These are phyloP conservation scores for Ceratotherium simum DNA, from an alignment of 2,113 vertebrate genomes.

Conservation along the genomic window DNA sequence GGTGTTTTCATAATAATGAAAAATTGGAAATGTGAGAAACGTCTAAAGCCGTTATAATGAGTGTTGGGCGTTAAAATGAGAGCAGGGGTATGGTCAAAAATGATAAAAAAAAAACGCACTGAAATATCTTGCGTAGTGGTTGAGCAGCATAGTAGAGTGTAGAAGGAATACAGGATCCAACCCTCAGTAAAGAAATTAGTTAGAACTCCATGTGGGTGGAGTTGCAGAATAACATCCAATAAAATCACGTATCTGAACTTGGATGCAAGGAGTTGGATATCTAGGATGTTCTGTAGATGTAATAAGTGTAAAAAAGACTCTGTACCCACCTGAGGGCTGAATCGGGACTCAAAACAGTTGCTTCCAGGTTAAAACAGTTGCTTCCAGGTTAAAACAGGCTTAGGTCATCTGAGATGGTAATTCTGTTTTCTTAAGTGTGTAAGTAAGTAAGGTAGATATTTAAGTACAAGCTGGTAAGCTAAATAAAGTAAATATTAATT, in stretches of 20 bases:
- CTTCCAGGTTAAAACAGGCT: background rate
- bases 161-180: background rate
- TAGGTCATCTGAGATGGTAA: background rate
- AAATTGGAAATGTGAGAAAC: background rate
- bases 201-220: background rate
- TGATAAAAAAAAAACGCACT: background rate
- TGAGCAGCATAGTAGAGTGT: background rate
- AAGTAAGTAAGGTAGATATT: background rate
- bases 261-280: background rate
- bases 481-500: conserved; percentile 29
- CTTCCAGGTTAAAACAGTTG: background rate
- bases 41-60: background rate
- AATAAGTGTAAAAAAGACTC: background rate
- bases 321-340: background rate
- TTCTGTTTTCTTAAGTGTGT: background rate
- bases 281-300: background rate
- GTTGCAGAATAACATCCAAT: background rate
- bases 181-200: background rate
- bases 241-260: background rate
- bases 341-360: background rate
- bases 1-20: background rate
- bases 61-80: background rate
- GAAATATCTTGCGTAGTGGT: background rate
- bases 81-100: background rate
- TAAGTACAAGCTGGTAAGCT: background rate